These are phyloP conservation scores for Galeopterus variegatus DNA, from an alignment of 2,113 vertebrate genomes.

Conservation along the genomic window DNA sequence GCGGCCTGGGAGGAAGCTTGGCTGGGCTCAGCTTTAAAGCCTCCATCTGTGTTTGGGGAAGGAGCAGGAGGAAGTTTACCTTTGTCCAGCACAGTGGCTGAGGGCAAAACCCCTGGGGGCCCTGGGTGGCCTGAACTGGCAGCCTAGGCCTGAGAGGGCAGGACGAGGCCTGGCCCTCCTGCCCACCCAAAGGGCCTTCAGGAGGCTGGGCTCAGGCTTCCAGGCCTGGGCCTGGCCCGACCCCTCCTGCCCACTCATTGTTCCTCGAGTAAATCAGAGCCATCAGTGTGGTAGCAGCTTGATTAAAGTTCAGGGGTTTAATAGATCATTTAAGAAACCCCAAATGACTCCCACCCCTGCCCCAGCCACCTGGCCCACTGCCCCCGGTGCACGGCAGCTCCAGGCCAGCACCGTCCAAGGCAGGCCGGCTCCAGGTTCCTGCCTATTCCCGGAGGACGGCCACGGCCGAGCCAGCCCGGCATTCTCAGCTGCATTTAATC, in stretches of 20 bases:
- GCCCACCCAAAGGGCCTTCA: background rate
- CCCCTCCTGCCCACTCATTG: conserved; percentile 89
- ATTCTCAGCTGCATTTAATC: conserved; percentile 99
- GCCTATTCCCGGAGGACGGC: conserved; percentile 97
- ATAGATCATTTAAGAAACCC: conserved; percentile 98
- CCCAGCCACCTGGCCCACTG: conserved; percentile 97
- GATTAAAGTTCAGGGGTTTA: conserved; percentile 99
- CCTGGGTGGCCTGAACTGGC: background rate
- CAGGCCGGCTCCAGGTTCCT: conserved; percentile 97
- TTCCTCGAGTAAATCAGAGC: conserved; percentile 93
- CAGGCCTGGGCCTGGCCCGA: conserved; percentile 76
- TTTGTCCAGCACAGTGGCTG: conserved; percentile 49
- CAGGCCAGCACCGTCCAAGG: conserved; percentile 93
- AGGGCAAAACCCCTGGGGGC: background rate
- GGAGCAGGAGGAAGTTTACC: background rate
- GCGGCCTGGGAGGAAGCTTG: conserved; percentile 75
- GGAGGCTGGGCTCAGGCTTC: background rate
- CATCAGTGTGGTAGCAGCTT: conserved; percentile 97
- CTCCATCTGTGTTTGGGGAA: conserved; percentile 68
- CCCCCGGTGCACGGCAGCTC: conserved; percentile 96
- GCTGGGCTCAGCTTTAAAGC: conserved; percentile 81
- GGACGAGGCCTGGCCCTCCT: too few relatives aligned
- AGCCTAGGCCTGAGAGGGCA: background rate
- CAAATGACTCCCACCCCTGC: conserved; percentile 94
- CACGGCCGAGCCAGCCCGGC: conserved; percentile 94